Percentiles rank a stretch among this genome's conserved stretches.
Evolutionary conservation across 30 jellyfish, hydroid and myxozoan genomes (phyloP).

Genomic region (Aurelia aurita complex sp. Pacific): DNA sequence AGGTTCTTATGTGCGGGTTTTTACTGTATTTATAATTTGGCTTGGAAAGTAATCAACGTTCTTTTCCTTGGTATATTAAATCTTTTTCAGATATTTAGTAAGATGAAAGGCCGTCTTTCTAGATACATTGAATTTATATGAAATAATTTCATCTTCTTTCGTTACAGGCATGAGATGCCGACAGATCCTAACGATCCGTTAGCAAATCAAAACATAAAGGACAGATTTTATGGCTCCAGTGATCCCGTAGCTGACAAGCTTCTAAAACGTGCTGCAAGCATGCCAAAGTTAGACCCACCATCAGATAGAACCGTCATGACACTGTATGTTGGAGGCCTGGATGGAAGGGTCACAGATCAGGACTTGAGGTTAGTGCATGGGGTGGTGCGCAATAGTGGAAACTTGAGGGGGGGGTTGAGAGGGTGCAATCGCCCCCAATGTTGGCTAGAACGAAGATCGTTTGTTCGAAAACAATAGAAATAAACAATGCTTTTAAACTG

Average conservation of each 20-base stretch:
- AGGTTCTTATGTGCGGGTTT: too few relatives aligned
- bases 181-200: conserved; percentile 93
- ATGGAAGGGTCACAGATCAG: conserved; percentile 81
- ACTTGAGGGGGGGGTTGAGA: too few relatives aligned
- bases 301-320: conserved; percentile 87
- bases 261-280: conserved; percentile 81
- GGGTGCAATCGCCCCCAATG: too few relatives aligned
- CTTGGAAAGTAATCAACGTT: too few relatives aligned
- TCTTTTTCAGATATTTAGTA: too few relatives aligned
- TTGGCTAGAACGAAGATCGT: too few relatives aligned
- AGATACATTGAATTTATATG: background rate
- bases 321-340: conserved; percentile 93
- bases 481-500: too few relatives aligned
- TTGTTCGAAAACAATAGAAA: too few relatives aligned
- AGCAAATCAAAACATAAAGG: conserved; percentile 89
- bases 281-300: conserved; percentile 97
- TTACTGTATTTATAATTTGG: too few relatives aligned
- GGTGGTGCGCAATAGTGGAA: too few relatives aligned
- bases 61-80: too few relatives aligned
- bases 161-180: conserved; percentile 97
- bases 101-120: too few relatives aligned
- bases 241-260: conserved; percentile 98
- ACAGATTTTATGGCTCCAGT: conserved; percentile 91
- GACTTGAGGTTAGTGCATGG: conserved; percentile 70
- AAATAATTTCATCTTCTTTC: background rate